These are phyloP conservation scores for Pegoplata infirma DNA, from an alignment of 2,888 invertebrate genomes.

Conservation along the genomic window DNA sequence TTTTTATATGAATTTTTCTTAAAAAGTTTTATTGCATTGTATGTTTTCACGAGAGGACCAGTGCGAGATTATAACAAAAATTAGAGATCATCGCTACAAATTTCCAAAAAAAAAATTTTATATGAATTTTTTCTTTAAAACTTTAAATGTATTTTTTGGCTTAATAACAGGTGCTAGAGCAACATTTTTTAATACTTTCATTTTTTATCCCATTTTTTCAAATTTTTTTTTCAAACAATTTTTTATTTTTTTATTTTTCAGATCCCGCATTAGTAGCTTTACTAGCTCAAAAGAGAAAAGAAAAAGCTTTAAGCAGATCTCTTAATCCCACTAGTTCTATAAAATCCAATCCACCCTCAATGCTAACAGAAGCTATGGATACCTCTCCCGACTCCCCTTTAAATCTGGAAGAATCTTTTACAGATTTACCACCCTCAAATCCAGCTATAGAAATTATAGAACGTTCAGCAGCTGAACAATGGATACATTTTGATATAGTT, in stretches of 20 bases:
- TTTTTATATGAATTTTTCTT: too few relatives aligned
- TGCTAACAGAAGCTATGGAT: slow-evolving; percentile 33
- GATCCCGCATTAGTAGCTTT: slow-evolving; percentile 73
- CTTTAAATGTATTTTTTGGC: too few relatives aligned
- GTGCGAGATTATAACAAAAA: too few relatives aligned
- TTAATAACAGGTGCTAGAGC: not conserved
- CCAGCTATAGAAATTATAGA: slow-evolving; percentile 81
- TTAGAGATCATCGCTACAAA: too few relatives aligned
- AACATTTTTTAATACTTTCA: not conserved
- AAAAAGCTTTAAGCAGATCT: slow-evolving; percentile 32
- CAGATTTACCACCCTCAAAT: slow-evolving; percentile 65
- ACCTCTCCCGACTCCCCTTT: not conserved
- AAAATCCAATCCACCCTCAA: not conserved
- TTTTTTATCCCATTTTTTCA: too few relatives aligned
- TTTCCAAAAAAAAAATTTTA: too few relatives aligned
- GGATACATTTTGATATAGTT: slow-evolving; percentile 91
- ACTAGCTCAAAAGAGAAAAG: slow-evolving; percentile 67
- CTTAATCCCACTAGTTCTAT: not conserved
- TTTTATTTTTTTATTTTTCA: slow-evolving; percentile 47
- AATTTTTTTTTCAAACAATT: not conserved
- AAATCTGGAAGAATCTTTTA: not conserved
- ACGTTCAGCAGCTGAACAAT: slow-evolving; percentile 83
- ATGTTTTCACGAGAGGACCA: too few relatives aligned
- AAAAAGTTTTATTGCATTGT: too few relatives aligned
- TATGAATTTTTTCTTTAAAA: too few relatives aligned